Conservation (phyloP, 2,888 invertebrate species). For the Epinotia bilunana region DNA sequence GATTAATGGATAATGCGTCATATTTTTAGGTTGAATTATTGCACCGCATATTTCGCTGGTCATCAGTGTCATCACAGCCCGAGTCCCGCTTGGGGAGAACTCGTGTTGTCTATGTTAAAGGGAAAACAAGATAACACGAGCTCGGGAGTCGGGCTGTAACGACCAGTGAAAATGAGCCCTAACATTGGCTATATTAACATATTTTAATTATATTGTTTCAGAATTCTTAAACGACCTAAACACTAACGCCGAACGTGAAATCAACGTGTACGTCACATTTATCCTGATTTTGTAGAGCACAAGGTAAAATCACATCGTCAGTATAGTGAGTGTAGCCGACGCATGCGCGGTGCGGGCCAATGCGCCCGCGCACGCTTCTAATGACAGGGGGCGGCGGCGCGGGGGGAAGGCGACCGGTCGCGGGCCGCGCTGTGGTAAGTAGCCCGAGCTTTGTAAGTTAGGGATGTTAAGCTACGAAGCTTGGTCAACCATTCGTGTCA, state of each 20-base stretch:
- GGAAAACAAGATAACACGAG: no score
- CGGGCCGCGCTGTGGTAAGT: slow-evolving; percentile 62
- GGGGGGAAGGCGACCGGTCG: slow-evolving; percentile 72
- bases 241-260: no score
- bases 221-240: background rate
- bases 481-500: background rate
- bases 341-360: slow-evolving; percentile 74
- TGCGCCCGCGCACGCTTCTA: slow-evolving; percentile 81
- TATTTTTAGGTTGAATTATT: background rate
- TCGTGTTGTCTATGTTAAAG: no score
- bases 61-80: no score
- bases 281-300: slow-evolving; percentile 8
- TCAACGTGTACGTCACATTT: background rate
- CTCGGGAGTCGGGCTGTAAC: no score
- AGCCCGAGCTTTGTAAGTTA: slow-evolving; percentile 52
- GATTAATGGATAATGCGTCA: slow-evolving; percentile 16
- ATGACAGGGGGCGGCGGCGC: slow-evolving; percentile 67
- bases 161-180: no score
- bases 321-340: slow-evolving; percentile 61
- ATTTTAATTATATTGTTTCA: background rate
- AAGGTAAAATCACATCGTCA: slow-evolving; percentile 30
- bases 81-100: no score
- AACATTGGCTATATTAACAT: no score
- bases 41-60: no score
- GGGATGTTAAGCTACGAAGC: background rate